Evolutionary conservation across 37 sponge, comb jelly and placozoan genomes (phyloP), one percentile per base, ranked within the genome.

Genomic region (Haliclona indistincta): DNA sequence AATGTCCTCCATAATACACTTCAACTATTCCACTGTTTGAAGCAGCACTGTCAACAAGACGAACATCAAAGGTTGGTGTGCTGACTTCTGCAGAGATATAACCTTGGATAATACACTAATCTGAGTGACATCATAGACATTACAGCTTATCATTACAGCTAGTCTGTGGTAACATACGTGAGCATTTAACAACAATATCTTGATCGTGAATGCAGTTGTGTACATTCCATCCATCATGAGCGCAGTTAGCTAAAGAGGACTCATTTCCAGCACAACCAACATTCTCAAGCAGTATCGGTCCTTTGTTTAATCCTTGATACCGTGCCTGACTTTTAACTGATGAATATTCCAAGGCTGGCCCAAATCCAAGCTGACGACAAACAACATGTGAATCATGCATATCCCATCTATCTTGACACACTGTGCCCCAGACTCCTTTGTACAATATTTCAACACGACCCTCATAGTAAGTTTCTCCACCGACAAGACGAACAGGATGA

Each of bases 361-460:
- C 60, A 66, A 41, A 66, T 20, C 40, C 40, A 8, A 66, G 37
- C n/a, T 66, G 38, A 7, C n/a, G 35, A 66, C 67, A 66, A 15
- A 70, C 76, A 22, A 75, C 76, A 17, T 26, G 7, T 33, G 76
- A 15, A 56, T 33, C 66, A 22, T 30, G 15, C 8, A 15, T 30
- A 29, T 15, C 8, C 76, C 76, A 75, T 6, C 41, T 8, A 17
- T 39, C 64, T 6, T 15, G 8, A 28, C 76, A 75, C 4, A 75
- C 38, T n/a, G 63, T 63, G 25, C 76, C 76, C 76, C 76, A 75
- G 5, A 38, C 41, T n/a, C 64, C 64, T 22, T 54, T 60, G 56
- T 75, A 75, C 26, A 65, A 70, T 4, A 75, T 38, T 36, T 75
- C 76, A 10, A 75, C 67, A 70, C 76, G 10, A 20, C 67, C 67